These are phyloP conservation scores for Urocyon cinereoargenteus DNA, from an alignment of 2,797 vertebrate genomes.

Conservation along the genomic window DNA sequence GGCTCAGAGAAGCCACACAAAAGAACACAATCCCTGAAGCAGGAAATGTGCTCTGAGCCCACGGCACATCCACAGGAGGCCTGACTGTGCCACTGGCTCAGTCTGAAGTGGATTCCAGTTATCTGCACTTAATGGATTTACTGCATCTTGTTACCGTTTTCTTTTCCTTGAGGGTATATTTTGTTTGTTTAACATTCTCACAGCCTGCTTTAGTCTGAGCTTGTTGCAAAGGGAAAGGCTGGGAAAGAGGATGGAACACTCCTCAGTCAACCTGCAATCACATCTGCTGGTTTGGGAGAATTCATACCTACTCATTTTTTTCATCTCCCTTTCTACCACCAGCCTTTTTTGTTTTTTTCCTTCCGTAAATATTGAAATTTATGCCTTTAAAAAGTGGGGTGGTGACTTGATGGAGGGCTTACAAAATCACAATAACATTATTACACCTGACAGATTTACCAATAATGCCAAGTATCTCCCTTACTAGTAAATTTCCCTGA, in stretches of 20 bases:
- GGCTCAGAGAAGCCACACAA: not conserved
- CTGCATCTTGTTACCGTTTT: not conserved
- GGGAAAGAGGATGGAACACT: not conserved
- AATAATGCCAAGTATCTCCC: not conserved
- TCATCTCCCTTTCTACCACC: not conserved
- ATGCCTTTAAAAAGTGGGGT: not conserved
- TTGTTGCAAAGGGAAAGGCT: not conserved
- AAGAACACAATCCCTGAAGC: not conserved
- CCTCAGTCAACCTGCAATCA: not conserved
- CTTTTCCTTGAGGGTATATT: not conserved
- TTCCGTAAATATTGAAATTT: constrained; percentile 11
- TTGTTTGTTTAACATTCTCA: not conserved
- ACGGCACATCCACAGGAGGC: fast-evolving
- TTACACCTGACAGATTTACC: not conserved
- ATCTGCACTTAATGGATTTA: not conserved
- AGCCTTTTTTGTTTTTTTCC: not conserved
- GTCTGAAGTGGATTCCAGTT: not conserved
- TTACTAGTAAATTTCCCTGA: not conserved
- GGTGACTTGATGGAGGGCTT: not conserved
- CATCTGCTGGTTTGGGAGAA: not conserved
- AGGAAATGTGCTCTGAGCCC: not conserved
- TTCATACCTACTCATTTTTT: not conserved
- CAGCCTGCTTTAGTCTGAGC: not conserved
- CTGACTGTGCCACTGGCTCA: not conserved
- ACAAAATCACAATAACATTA: not conserved